Base-by-base conservation (phyloP, 2,888 invertebrate species). In the Aleiodes alternator region DNA sequence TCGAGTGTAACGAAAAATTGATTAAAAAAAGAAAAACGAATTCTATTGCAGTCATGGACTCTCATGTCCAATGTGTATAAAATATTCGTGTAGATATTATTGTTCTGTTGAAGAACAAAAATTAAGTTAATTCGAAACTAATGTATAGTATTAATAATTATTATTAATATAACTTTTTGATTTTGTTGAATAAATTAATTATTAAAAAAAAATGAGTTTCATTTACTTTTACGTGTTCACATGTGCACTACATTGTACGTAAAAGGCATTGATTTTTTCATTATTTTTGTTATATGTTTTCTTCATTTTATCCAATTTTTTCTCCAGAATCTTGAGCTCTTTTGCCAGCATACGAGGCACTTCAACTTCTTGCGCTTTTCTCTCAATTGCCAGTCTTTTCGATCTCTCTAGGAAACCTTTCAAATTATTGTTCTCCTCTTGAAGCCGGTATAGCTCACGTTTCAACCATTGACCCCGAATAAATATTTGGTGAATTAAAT, bases 401-500 rank as follows among this genome's bases (percentile, higher is more conserved):
- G 80, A 83, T 78, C 81, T 79, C 3, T 77, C 77, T 14, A 82
- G 70, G 71, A 78, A 81, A 38, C 56, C 73, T 71, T 78, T 64
- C 6, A 82, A 76, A 38, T 80, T 78, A 12, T 77, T 73, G 73
- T 82, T 83, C 53, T 83, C 82, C 8, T 80, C 78, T 16, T 81
- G 82, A 1, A 82, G 75, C 50, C 81, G 80, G 1, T 71, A 69
- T 57, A 82, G 56, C 50, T 83, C 82, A 38, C 80, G 80, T 55
- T 83, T 82, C 29, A 82, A 57, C 82, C 82, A 83, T 66, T 80
- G 82, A 5, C 81, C 80, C 6, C 81, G 77, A 78, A 82, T 82
- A 56, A 80, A 80, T 16, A 80, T 77, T 73, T 80, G 81, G 43
- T 82, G 80, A n/a, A 78, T 69, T 55, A 80, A 59, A 56, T 80